Conservation (phyloP, 2,797 vertebrate genomes). For the Pachyuromys duprasi region DNA sequence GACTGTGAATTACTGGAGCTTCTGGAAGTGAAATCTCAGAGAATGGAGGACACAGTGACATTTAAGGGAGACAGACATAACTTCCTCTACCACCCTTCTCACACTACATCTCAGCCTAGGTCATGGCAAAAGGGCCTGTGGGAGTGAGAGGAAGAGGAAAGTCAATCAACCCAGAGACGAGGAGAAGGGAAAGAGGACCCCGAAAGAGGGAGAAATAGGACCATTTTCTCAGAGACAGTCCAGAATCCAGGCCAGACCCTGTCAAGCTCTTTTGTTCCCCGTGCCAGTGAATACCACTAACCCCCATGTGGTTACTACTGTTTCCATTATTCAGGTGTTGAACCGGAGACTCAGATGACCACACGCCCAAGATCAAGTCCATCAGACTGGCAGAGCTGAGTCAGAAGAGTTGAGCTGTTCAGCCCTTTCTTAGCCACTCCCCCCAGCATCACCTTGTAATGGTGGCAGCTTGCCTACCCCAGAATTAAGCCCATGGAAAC, state of each 20-base stretch:
- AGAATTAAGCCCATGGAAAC: neutral
- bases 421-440: neutral
- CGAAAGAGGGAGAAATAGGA: neutral
- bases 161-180: neutral
- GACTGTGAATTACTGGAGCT: neutral
- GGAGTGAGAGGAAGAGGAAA: neutral
- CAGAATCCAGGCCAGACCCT: neutral
- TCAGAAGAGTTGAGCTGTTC: neutral
- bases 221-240: neutral
- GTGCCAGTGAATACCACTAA: neutral
- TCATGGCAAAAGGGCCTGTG: neutral
- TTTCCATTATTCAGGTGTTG: neutral
- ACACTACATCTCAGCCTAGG: neutral
- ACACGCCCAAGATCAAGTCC: neutral
- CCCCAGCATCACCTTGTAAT: neutral
- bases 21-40: neutral
- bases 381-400: neutral
- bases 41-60: rapidly evolving
- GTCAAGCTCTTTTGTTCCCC: neutral
- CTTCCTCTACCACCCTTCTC: neutral
- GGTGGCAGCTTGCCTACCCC: neutral
- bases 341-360: neutral
- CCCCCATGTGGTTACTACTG: neutral
- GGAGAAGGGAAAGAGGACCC: neutral
- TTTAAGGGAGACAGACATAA: neutral